Evolutionary conservation across 2,113 vertebrate genomes (phyloP), one percentile per base, ranked within the genome.

Genomic region (Centrocercus urophasianus): DNA sequence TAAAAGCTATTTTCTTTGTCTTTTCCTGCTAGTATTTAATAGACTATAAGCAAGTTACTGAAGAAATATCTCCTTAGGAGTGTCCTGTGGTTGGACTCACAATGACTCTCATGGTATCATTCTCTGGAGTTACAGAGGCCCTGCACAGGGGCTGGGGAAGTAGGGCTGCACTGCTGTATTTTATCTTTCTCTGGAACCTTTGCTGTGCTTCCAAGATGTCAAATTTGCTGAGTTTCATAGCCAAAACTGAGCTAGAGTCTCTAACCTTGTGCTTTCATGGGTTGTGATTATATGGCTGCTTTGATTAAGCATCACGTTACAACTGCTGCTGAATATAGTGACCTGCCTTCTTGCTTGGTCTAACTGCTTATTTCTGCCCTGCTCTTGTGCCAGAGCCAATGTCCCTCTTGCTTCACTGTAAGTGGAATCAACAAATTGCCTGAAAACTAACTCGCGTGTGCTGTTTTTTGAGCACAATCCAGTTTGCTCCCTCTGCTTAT

Each of bases 1-100:
- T 10, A 13, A 70, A 93, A 88, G 7, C 17, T 59, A 0, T 74
- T 91, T 90, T 86, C n/a, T 83, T 89, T 77, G 36, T 78, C 25
- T 95, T 81, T 96, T 87, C 42, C 40, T 94, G 59, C 63, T 74
- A 30, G 57, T 71, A 45, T 70, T 91, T 94, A 57, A 82, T 87
- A 91, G 74, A 71, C 78, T 1, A 1, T 75, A 86, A 89, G 61
- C 57, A 78, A 19, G 36, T 70, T 89, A 63, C 38, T 89, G 70
- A 63, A 78, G 63, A 75, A 92, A 75, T 79, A 36, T 1, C 83
- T 88, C 2, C 56, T 86, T 59, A 84, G 89, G 90, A 83, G 32
- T 48, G 60, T 60, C 52, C 45, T 81, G 36, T 77, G 24, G 17
- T 40, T 77, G 76, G 48, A 42, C 69, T 88, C 66, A 40, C 83